A percentile compares a stretch with the other conserved stretches of the same genome.
phyloP scores from a whole-genome alignment of 2,888 invertebrate genomes.

The Erynnis tages region DNA sequence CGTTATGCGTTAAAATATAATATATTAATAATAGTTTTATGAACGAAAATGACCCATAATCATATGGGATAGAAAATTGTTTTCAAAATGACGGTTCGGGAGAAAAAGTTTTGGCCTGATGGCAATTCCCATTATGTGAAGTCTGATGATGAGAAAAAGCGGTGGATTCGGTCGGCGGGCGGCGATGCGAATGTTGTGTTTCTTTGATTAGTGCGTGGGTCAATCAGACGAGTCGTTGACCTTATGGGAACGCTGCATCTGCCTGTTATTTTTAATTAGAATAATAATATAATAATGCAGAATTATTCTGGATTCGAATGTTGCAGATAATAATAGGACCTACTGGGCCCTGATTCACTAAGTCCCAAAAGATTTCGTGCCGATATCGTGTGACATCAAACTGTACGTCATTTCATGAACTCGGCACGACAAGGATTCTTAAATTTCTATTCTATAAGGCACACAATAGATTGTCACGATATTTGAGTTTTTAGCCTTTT shows the following conservation, averaged over 20 bases:
- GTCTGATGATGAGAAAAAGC: slow-evolving; percentile 69
- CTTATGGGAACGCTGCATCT: slow-evolving; percentile 30
- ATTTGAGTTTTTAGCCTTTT: too few relatives aligned
- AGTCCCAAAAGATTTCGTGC: too few relatives aligned
- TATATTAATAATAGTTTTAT: slow-evolving; percentile 76
- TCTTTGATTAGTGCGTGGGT: slow-evolving; percentile 60
- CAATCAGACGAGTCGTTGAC: slow-evolving; percentile 32
- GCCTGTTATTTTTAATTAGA: slow-evolving; percentile 24
- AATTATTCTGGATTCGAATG: too few relatives aligned
- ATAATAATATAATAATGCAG: too few relatives aligned
- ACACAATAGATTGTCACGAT: too few relatives aligned
- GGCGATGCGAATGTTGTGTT: slow-evolving; percentile 49
- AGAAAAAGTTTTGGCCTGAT: slow-evolving; percentile 60
- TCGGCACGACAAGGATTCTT: too few relatives aligned
- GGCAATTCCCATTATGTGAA: slow-evolving; percentile 57
- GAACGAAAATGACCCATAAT: slow-evolving; percentile 73
- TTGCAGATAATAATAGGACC: too few relatives aligned
- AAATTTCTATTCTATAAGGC: too few relatives aligned
- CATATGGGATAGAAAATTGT: slow-evolving; percentile 78
- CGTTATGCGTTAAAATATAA: slow-evolving; percentile 62
- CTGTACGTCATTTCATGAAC: too few relatives aligned
- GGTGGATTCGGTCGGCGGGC: slow-evolving; percentile 46
- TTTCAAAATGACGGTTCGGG: slow-evolving; percentile 62
- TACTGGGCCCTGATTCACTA: too few relatives aligned
- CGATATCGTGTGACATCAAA: too few relatives aligned